Conservation (phyloP, 1,140 invertebrate genomes). For the Leptoteleia sp. region DNA sequence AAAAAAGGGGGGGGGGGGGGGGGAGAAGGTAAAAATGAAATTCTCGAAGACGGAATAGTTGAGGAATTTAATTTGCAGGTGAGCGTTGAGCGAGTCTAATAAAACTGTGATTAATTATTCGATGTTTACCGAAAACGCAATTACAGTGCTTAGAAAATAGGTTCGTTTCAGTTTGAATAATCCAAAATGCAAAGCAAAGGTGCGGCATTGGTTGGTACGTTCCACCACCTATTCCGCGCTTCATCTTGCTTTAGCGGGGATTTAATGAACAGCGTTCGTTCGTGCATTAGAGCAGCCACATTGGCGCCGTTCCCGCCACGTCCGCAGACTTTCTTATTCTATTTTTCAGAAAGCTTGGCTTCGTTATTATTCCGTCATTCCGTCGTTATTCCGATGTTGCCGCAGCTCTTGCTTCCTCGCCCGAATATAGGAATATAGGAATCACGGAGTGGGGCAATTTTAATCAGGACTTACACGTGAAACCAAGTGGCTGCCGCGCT, state of each 20-base stretch:
- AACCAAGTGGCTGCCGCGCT: slow-evolving; percentile 22
- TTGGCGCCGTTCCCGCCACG: slow-evolving; percentile 65
- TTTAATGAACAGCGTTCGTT: slow-evolving; percentile 67
- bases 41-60: neutral
- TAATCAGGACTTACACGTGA: slow-evolving; percentile 52
- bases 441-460: slow-evolving; percentile 37
- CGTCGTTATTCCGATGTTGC: slow-evolving; percentile 27
- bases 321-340: slow-evolving; percentile 54
- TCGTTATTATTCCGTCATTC: slow-evolving; percentile 57
- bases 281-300: slow-evolving; percentile 66
- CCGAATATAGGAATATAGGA: slow-evolving; percentile 19
- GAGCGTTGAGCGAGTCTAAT: neutral
- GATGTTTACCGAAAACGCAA: slow-evolving; percentile 25
- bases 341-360: slow-evolving; percentile 61
- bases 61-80: slow-evolving; percentile 19
- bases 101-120: slow-evolving; percentile 27
- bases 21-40: slow-evolving; percentile 14
- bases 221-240: slow-evolving; percentile 47
- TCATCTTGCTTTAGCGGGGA: slow-evolving; percentile 54
- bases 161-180: slow-evolving; percentile 50
- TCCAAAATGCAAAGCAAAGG: slow-evolving; percentile 58
- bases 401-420: slow-evolving; percentile 8
- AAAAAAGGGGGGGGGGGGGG: too few species aligned
- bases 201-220: slow-evolving; percentile 53
- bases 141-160: slow-evolving; percentile 42